phyloP scores from a whole-genome alignment of 2,113 vertebrate species.

The Sphaerodactylus townsendi region DNA sequence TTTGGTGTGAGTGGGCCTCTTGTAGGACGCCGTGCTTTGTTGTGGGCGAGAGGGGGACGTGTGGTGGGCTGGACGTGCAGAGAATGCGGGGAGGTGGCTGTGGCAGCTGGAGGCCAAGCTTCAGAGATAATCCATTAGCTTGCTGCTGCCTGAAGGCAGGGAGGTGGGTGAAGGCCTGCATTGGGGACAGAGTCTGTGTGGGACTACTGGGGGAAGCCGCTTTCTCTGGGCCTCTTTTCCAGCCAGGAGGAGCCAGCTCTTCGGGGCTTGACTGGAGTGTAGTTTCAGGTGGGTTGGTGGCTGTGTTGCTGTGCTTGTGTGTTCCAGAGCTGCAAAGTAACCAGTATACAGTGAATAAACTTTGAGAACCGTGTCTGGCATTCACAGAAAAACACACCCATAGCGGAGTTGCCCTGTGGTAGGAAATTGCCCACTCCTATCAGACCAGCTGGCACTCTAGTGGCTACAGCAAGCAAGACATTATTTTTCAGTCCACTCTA shows the following conservation, averaged over 20 bases:
- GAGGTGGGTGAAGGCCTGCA: slow-evolving; percentile 43
- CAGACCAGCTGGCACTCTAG: no score
- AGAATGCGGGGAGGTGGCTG: slow-evolving; percentile 57
- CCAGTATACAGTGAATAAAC: not conserved
- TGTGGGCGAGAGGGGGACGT: not conserved
- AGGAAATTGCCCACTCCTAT: no score
- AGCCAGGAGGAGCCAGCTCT: not conserved
- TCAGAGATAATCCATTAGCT: slow-evolving; percentile 53
- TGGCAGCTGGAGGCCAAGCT: slow-evolving; percentile 56
- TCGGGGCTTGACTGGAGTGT: slow-evolving; percentile 1
- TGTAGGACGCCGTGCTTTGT: not conserved
- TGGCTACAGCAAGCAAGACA: no score
- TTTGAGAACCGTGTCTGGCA: not conserved
- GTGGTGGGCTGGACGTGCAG: not conserved
- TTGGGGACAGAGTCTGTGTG: slow-evolving; percentile 9
- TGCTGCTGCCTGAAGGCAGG: slow-evolving; percentile 32
- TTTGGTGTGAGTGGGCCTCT: not conserved
- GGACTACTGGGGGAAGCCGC: not conserved
- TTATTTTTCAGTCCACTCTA: no score
- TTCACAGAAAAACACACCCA: not conserved
- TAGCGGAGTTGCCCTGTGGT: no score
- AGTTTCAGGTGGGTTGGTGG: slow-evolving; percentile 18
- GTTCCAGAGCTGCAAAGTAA: slow-evolving; percentile 42
- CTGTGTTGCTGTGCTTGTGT: not conserved
- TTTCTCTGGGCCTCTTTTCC: slow-evolving; percentile 44